These are phyloP conservation scores for Geophilus truncorum DNA, from an alignment of 2,888 invertebrate species.

Conservation along the genomic window DNA sequence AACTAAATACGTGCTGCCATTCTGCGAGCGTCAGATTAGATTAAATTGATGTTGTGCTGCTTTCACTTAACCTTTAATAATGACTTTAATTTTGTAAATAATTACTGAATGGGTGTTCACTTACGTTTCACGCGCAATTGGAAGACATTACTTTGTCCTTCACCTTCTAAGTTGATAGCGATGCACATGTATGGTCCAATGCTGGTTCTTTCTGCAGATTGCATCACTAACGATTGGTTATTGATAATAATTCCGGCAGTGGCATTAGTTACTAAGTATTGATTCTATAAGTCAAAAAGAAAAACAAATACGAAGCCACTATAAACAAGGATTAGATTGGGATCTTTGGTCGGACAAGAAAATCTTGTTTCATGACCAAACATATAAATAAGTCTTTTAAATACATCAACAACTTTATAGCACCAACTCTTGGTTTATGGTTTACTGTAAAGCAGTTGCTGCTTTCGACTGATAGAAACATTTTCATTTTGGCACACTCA, in stretches of 20 bases:
- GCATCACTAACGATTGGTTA: conserved; percentile 14
- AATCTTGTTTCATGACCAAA: neutral
- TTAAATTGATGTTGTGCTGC: neutral
- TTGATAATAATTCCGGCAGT: conserved; percentile 13
- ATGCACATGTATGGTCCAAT: neutral
- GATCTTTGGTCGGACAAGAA: neutral
- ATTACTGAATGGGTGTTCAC: neutral
- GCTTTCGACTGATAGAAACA: conserved; percentile 15
- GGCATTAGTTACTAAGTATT: neutral
- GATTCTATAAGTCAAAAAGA: neutral
- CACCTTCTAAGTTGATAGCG: conserved; percentile 10
- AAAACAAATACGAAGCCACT: neutral
- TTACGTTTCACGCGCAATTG: conserved; percentile 25
- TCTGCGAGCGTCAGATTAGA: no score
- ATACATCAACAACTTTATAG: conserved; percentile 10
- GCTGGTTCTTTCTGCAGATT: neutral
- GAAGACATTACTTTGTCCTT: neutral
- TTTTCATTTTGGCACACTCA: conserved; percentile 13
- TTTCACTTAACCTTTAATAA: neutral
- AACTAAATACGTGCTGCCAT: no score
- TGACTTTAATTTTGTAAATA: neutral
- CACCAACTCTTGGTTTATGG: neutral
- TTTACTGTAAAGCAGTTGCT: conserved; percentile 9
- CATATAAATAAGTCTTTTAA: conserved; percentile 25
- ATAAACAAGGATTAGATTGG: neutral